Percentiles rank a stretch among this genome's conserved stretches.
Evolutionary conservation across 2,888 invertebrate genomes (phyloP).

Genomic region (Tortricodes alternella): DNA sequence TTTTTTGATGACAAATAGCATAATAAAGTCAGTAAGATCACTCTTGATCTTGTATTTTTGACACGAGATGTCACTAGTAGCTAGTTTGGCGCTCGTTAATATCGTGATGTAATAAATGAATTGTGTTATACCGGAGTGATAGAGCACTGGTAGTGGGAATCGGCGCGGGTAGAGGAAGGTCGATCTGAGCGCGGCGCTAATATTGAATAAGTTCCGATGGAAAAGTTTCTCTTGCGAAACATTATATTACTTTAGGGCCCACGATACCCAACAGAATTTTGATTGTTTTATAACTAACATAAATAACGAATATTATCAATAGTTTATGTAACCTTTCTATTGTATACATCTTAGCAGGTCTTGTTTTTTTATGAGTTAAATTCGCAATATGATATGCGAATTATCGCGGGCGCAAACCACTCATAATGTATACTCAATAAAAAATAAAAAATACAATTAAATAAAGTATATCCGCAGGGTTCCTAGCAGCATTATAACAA

Average conservation of each 20-base stretch:
- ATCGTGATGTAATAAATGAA: neutral
- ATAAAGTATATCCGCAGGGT: too few species aligned
- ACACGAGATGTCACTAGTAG: too few species aligned
- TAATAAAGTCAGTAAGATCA: too few species aligned
- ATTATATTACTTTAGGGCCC: conserved; percentile 72
- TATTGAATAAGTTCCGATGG: conserved; percentile 79
- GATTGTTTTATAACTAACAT: conserved; percentile 64
- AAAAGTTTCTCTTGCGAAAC: conserved; percentile 70
- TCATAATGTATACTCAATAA: neutral
- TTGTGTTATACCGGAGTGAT: conserved; percentile 42
- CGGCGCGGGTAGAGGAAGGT: conserved; percentile 37
- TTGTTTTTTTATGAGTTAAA: neutral
- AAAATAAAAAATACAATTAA: neutral
- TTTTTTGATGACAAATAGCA: too few species aligned
- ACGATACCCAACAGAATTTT: conserved; percentile 66
- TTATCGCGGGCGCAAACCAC: too few species aligned
- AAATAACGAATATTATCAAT: conserved; percentile 18
- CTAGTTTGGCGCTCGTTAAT: neutral
- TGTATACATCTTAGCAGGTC: neutral
- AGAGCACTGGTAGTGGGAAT: neutral
- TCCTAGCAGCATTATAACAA: neutral
- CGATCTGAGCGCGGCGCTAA: conserved; percentile 52
- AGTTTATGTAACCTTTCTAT: neutral
- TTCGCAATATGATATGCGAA: neutral
- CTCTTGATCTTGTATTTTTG: too few species aligned